phyloP scores from a whole-genome alignment of 1,140 invertebrate genomes.

The Calycopis cecrops region DNA sequence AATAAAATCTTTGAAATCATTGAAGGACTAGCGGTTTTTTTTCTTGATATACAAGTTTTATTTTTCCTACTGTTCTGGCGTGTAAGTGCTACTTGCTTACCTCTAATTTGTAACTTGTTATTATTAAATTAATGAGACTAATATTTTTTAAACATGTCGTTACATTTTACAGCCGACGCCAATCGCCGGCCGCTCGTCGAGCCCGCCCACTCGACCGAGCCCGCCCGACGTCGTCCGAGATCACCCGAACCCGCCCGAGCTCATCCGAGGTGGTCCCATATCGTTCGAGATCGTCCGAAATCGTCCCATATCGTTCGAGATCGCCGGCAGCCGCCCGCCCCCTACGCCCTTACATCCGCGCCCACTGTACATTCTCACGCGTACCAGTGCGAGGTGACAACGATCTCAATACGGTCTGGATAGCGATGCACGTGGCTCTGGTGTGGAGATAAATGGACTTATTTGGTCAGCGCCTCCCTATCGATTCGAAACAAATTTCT shows the following conservation, averaged over 20 bases:
- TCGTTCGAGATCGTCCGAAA: conserved; percentile 7
- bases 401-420: background rate
- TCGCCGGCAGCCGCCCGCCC: conserved; percentile 18
- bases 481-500: background rate
- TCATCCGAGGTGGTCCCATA: conserved; percentile 11
- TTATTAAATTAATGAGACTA: no score
- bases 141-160: background rate
- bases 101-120: no score
- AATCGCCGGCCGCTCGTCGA: conserved; percentile 17
- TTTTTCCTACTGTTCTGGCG: no score
- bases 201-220: conserved; percentile 12
- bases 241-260: conserved; percentile 2
- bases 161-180: conserved; percentile 13
- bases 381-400: background rate
- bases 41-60: no score
- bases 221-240: conserved; percentile 13
- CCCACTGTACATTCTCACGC: background rate
- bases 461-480: background rate
- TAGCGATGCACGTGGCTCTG: background rate
- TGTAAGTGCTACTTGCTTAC: no score
- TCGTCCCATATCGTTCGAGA: conserved; percentile 13
- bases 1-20: no score
- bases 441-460: background rate
- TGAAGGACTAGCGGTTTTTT: background rate
- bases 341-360: background rate